Conservation (phyloP, 2,797 vertebrate genomes). For the Acrossocheilus wenchowensis region DNA sequence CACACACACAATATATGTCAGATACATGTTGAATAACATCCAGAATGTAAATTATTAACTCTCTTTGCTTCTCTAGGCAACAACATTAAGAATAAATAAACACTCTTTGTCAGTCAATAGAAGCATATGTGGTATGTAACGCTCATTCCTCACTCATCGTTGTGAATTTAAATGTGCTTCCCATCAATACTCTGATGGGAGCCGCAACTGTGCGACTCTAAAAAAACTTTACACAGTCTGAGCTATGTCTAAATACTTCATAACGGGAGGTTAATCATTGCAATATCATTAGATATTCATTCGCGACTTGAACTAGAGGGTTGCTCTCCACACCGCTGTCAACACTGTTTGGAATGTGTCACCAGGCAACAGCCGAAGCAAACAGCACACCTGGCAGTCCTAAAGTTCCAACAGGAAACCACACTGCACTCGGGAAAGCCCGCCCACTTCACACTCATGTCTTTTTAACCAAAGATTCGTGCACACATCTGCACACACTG, state of each 20-base stretch:
- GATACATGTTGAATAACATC: constrained; percentile 3
- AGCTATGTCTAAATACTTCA: not conserved
- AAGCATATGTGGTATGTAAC: constrained; percentile 19
- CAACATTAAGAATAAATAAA: constrained; percentile 32
- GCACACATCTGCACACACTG: constrained; percentile 1
- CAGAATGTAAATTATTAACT: constrained; percentile 16
- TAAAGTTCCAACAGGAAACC: constrained; percentile 71
- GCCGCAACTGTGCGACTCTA: not conserved
- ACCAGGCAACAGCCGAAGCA: constrained; percentile 71
- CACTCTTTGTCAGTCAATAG: constrained; percentile 5
- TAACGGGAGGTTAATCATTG: not conserved
- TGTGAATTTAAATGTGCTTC: constrained; percentile 38
- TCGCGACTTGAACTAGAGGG: not conserved
- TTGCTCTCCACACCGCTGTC: constrained; percentile 56
- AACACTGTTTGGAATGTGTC: constrained; percentile 76
- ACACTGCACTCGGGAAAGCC: constrained; percentile 70
- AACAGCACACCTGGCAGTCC: constrained; percentile 78
- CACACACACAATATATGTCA: not conserved
- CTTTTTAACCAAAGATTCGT: constrained; percentile 30
- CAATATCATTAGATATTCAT: constrained; percentile 6
- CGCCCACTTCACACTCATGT: constrained; percentile 64
- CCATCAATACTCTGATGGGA: constrained; percentile 20
- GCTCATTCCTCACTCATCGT: constrained; percentile 36
- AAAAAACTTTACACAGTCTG: constrained; percentile 4
- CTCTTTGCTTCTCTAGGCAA: not conserved